Percentiles rank a stretch among this genome's conserved stretches.
phyloP scores from a whole-genome alignment of 2,113 vertebrate genomes.

The Sterrhoptilus dennistouni region DNA sequence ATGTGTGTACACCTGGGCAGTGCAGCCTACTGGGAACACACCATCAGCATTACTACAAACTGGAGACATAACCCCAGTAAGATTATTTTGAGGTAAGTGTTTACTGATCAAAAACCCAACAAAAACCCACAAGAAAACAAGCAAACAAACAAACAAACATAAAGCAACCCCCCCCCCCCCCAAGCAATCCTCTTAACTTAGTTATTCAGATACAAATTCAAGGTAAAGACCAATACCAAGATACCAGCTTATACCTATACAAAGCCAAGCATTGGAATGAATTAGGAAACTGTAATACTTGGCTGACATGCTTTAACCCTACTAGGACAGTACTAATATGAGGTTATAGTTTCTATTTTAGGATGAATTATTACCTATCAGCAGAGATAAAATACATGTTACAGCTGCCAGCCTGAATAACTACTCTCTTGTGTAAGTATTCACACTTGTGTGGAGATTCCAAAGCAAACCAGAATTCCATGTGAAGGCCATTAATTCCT shows the following conservation, averaged over 20 bases:
- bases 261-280: neutral
- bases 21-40: neutral
- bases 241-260: neutral
- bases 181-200: neutral
- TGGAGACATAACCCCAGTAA: neutral
- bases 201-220: neutral
- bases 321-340: neutral
- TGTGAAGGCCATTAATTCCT: neutral
- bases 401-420: neutral
- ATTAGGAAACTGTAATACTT: neutral
- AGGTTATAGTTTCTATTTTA: neutral
- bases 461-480: neutral
- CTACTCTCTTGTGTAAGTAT: neutral
- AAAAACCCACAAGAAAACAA: neutral
- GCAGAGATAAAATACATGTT: neutral
- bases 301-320: neutral
- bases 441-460: neutral
- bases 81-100: neutral
- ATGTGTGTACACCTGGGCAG: neutral
- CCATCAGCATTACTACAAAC: accelerated
- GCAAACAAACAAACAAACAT: neutral
- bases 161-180: accelerated
- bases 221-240: neutral
- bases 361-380: neutral
- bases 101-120: neutral